Percentiles rank a stretch among this genome's conserved stretches.
These are phyloP conservation scores for Erebia aethiops DNA, from an alignment of 2,888 invertebrate species.

Conservation along the genomic window DNA sequence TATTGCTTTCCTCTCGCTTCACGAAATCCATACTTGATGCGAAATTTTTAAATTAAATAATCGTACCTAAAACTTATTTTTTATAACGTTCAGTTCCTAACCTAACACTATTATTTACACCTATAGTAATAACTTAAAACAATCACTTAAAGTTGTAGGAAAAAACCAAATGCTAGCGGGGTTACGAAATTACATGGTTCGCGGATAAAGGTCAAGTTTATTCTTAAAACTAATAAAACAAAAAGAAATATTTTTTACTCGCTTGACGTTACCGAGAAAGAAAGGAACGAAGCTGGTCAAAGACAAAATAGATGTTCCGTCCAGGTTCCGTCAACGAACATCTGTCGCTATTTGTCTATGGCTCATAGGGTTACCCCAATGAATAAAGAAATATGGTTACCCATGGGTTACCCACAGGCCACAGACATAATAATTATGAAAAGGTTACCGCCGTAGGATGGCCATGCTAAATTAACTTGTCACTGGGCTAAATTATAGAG, in stretches of 20 bases:
- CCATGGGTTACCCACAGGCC: too few species aligned
- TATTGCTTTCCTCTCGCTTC: slow-evolving; percentile 69
- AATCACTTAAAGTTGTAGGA: slow-evolving; percentile 43
- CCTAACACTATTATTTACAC: slow-evolving; percentile 55
- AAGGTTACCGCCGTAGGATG: too few species aligned
- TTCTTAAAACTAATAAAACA: slow-evolving; percentile 47
- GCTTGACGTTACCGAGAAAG: slow-evolving; percentile 61
- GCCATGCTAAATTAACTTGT: too few species aligned
- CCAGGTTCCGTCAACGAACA: slow-evolving; percentile 66
- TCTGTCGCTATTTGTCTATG: slow-evolving; percentile 52
- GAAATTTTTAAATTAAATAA: slow-evolving; percentile 22
- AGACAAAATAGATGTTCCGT: slow-evolving; percentile 59
- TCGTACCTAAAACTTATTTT: slow-evolving; percentile 29
- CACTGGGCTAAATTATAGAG: too few species aligned
- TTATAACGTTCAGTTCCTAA: slow-evolving; percentile 60
- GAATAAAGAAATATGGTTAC: too few species aligned
- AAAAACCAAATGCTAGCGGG: slow-evolving; percentile 45
- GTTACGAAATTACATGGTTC: slow-evolving; percentile 49
- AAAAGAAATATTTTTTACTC: slow-evolving; percentile 50
- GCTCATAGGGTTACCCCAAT: not conserved
- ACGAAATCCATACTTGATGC: slow-evolving; percentile 69
- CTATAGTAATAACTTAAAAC: slow-evolving; percentile 47
- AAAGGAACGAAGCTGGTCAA: slow-evolving; percentile 68
- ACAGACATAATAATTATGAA: too few species aligned
- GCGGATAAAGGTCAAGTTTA: slow-evolving; percentile 47